Base-by-base conservation (phyloP, 2,113 vertebrate species). In the Tetrax tetrax region DNA sequence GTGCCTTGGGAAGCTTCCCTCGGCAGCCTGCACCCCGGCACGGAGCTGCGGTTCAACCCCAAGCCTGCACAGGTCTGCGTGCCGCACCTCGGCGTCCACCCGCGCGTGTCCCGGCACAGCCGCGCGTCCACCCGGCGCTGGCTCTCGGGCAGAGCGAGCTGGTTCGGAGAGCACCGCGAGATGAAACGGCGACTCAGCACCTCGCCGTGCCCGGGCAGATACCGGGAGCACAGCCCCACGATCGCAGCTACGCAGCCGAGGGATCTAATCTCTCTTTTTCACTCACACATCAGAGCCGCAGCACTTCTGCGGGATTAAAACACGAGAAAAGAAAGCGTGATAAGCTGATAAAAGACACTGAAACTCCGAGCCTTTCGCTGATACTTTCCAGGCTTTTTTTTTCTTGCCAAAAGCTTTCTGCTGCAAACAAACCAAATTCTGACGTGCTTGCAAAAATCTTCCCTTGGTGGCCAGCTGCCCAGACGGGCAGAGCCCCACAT, bases 221-320 rank as follows among this genome's bases (percentile, higher is more conserved):
- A 5, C 19, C 0, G 2, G 74, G 48, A 25, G 6, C 1, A 2
- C 47, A 19, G 45, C 35, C 37, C 41, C 48, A 3, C 27, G 0
- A 18, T 23, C 16, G 1, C 20, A 29, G 71, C 81, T 14, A 2
- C 23, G 60, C 53, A 45, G 69, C 59, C 76, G 8, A 57, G 29
- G 53, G 35, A 66, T 35, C 66, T 35, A 16, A 38, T 25, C 54
- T 25, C 61, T 54, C 60, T 31, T 64, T 53, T 59, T 12, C 45
- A 80, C 81, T 72, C 70, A 28, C n/a, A 53, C 66, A 8, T 15
- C 1, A 1, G 48, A 69, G 76, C 50, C 45, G 48, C 57, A 65
- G 87, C 65, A 15, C 57, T 61, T 79, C 38, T 20, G 22, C 18
- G 57, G 81, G 57, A 60, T 91, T 87, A 60, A 74, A 91, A 74